Evolutionary conservation across 2,797 vertebrate genomes (phyloP).

Genomic region (Lindbergichthys nudifrons): DNA sequence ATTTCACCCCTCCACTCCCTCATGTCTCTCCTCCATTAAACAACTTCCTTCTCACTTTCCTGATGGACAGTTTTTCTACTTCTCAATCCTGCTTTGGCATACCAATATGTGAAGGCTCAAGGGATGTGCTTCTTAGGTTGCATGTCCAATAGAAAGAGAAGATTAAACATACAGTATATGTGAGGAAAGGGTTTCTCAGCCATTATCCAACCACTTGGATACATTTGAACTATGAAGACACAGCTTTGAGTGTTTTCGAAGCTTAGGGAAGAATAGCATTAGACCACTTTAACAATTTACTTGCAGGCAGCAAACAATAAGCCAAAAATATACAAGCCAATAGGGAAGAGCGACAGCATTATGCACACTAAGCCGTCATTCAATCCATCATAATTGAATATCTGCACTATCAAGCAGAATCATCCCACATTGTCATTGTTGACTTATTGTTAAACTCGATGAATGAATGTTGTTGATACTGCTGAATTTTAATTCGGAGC

Average conservation of each 20-base stretch:
- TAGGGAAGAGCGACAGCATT: slow-evolving; percentile 51
- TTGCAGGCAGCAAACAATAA: slow-evolving; percentile 63
- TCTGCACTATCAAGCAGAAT: slow-evolving; percentile 70
- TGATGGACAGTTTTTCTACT: slow-evolving; percentile 36
- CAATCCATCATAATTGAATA: slow-evolving; percentile 76
- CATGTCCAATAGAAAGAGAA: slow-evolving; percentile 35
- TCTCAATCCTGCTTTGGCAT: slow-evolving; percentile 38
- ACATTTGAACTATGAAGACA: slow-evolving; percentile 38
- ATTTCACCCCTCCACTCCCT: slow-evolving; percentile 65
- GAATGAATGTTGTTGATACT: slow-evolving; percentile 75
- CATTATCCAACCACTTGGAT: slow-evolving; percentile 54
- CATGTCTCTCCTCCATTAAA: slow-evolving; percentile 55
- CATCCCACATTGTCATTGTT: slow-evolving; percentile 60
- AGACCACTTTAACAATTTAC: slow-evolving; percentile 60
- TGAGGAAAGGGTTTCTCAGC: slow-evolving; percentile 36
- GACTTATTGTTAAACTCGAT: slow-evolving; percentile 65
- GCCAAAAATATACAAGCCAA: slow-evolving; percentile 73
- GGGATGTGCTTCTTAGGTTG: slow-evolving; percentile 27
- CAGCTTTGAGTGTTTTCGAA: slow-evolving; percentile 44
- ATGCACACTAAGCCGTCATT: slow-evolving; percentile 64
- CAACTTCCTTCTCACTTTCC: slow-evolving; percentile 62
- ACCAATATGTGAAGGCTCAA: slow-evolving; percentile 14
- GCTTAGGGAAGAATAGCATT: slow-evolving; percentile 47
- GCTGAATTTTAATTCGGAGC: slow-evolving; percentile 68
- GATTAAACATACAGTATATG: slow-evolving; percentile 33